phyloP scores from a whole-genome alignment of 2,888 invertebrate genomes.

The Eurytoma californica region DNA sequence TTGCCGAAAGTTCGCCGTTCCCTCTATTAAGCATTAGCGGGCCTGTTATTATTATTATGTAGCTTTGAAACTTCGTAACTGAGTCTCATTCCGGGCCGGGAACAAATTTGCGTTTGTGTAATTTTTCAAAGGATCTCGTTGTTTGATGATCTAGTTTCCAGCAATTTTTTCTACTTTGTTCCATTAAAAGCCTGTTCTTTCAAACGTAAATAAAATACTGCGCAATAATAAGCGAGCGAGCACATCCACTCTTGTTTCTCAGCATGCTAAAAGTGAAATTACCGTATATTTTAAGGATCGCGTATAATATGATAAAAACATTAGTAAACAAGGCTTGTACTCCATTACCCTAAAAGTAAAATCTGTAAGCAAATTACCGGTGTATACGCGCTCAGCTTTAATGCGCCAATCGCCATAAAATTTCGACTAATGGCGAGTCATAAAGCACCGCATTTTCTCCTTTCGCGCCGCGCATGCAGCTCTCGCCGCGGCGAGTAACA shows the following conservation, averaged over 20 bases:
- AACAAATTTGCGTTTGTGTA: too few relatives aligned
- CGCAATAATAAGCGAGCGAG: too few relatives aligned
- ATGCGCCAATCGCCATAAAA: conserved; percentile 24
- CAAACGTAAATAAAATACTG: too few relatives aligned
- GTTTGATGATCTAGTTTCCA: too few relatives aligned
- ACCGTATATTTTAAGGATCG: too few relatives aligned
- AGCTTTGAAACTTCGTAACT: conserved; percentile 14
- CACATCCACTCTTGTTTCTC: too few relatives aligned
- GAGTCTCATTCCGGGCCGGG: too few relatives aligned
- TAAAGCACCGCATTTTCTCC: conserved; percentile 35
- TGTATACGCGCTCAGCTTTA: conserved; percentile 11
- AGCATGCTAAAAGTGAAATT: too few relatives aligned
- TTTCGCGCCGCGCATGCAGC: neutral
- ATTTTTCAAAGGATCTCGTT: too few relatives aligned
- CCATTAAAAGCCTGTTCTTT: too few relatives aligned
- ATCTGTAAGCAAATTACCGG: conserved; percentile 16
- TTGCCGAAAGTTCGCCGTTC: conserved; percentile 43
- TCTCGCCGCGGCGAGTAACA: neutral
- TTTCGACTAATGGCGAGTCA: conserved; percentile 22
- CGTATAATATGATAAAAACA: neutral
- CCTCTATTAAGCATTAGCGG: conserved; percentile 45
- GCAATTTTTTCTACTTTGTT: too few relatives aligned
- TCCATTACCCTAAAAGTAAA: neutral
- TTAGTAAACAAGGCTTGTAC: neutral
- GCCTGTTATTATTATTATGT: conserved; percentile 20